A percentile compares a stretch with the other conserved stretches of the same genome.
Evolutionary conservation across 2,888 invertebrate genomes (phyloP).

Genomic region (Petrolisthes cinctipes): DNA sequence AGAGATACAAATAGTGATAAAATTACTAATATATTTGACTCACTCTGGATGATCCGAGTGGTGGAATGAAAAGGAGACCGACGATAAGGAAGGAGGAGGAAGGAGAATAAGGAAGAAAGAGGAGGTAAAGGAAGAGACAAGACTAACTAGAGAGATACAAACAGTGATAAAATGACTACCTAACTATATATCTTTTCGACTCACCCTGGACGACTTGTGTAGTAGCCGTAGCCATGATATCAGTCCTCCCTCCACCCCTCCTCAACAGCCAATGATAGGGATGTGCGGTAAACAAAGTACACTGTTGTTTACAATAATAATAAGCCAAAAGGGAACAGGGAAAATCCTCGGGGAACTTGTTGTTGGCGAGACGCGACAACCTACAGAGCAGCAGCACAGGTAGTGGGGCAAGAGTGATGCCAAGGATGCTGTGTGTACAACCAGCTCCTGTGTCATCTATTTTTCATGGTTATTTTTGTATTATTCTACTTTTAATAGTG

Average conservation of each 20-base stretch:
- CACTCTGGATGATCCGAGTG: neutral
- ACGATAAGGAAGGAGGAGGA: neutral
- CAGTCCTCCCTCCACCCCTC: conserved; percentile 20
- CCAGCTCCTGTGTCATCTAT: too few relatives aligned
- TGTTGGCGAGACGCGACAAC: conserved; percentile 50
- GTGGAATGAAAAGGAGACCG: neutral
- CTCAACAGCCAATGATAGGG: neutral
- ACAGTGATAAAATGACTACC: neutral
- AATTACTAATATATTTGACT: neutral
- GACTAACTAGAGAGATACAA: neutral
- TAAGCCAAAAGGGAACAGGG: conserved; percentile 8
- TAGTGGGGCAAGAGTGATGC: conserved; percentile 31
- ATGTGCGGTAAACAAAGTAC: conserved; percentile 55
- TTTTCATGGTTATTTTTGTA: too few relatives aligned
- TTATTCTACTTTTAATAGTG: too few relatives aligned
- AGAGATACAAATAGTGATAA: neutral
- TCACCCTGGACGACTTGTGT: conserved; percentile 64
- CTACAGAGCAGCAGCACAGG: conserved; percentile 42
- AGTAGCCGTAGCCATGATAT: conserved; percentile 60
- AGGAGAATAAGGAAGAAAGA: neutral
- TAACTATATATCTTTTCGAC: neutral
- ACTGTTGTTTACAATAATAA: conserved; percentile 58
- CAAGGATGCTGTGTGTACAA: conserved; percentile 10
- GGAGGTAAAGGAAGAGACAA: neutral
- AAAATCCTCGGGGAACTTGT: conserved; percentile 33